phyloP scores from a whole-genome alignment of 2,888 invertebrate genomes.

The Cosmia trapezina region DNA sequence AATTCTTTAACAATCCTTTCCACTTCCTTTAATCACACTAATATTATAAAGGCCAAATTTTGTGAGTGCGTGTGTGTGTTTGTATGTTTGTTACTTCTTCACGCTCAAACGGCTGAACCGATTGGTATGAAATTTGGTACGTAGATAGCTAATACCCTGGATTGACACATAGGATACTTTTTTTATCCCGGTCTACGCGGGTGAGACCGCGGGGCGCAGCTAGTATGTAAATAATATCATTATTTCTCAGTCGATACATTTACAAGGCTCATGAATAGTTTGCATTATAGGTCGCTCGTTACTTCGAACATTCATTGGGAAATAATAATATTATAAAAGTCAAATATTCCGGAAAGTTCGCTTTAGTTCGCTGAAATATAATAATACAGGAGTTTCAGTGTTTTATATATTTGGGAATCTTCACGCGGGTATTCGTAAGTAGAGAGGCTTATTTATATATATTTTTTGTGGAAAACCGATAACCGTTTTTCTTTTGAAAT shows the following conservation, averaged over 20 bases:
- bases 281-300: neutral
- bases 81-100: too few species aligned
- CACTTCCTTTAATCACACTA: too few species aligned
- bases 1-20: neutral
- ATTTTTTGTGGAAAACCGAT: neutral
- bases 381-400: neutral
- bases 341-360: neutral
- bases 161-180: too few species aligned
- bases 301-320: neutral
- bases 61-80: too few species aligned
- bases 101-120: too few species aligned
- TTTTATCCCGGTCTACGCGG: too few species aligned
- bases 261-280: neutral
- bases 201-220: too few species aligned
- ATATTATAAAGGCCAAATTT: too few species aligned
- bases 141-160: too few species aligned
- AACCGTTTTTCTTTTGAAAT: neutral
- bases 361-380: neutral
- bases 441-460: too few species aligned
- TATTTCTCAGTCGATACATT: neutral
- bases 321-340: slow-evolving; percentile 7
- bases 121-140: too few species aligned
- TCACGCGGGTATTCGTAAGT: neutral
- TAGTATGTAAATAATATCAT: neutral
- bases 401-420: neutral